Evolutionary conservation across 1,140 invertebrate species (phyloP), one percentile per base, ranked within the genome.

Genomic region (Nasonia vitripennis): DNA sequence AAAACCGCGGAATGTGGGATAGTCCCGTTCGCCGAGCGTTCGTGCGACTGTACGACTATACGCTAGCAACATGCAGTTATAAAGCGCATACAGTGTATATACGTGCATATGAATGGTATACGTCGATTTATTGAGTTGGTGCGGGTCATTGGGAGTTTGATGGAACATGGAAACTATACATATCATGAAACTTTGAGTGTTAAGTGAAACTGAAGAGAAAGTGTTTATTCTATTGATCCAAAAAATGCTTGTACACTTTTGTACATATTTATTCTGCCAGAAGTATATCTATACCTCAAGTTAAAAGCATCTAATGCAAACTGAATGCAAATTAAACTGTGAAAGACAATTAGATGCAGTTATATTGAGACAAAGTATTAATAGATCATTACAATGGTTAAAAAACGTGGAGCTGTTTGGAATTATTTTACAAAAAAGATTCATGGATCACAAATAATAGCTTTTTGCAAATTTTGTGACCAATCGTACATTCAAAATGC

Each of bases 401-500:
- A 92, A 77, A 92, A 92, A 86, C 87, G 87, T 3, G 91, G 90
- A 81, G 89, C 91, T 11, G 91, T 92, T 31, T 92, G 91, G 91
- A 91, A 91, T 77, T 92, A 91, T 73, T 92, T 91, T 27, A 88
- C 89, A 41, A 92, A 92, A 83, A 92, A 92, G 85, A 88, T 91
- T 10, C 88, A 90, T 77, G 91, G 90, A 10, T 87, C 89, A n/a
- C 89, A 92, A 74, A 90, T 91, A 4, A 90, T 90, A 27, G 91
- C 89, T 5, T 91, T 91, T 82, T 92, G 91, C 68, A 92, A 92
- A 85, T 92, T 90, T 78, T 92, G 90, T 68, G 87, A 91, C 81
- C 89, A 91, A 73, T 92, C 90, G 0, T 91, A 92, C 11, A 91
- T 91, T 41, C 90, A 92, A 89, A 92, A 91, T 91, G 90, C 89